Evolutionary conservation across 2,888 invertebrate genomes (phyloP), one percentile per base, ranked within the genome.

Genomic region (Spilarctia lutea): DNA sequence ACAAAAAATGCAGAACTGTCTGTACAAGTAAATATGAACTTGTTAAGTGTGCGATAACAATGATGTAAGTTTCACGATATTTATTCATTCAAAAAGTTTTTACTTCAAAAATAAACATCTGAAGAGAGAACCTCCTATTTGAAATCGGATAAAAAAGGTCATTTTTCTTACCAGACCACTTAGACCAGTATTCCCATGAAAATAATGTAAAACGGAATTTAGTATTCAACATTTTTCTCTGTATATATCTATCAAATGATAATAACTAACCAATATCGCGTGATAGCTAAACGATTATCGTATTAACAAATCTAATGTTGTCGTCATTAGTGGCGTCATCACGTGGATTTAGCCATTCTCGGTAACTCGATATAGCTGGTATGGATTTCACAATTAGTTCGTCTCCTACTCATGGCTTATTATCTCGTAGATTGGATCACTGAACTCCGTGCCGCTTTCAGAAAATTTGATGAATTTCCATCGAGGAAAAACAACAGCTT

Each of bases 301-400:
- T 24, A n/a, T 13, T 13, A 66, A n/a, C 24, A 39, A 66, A 39
- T 66, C 13, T 66, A 68, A 45, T 48, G 45, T 45, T 68, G 45
- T 30, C 11, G 68, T 30, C 30, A 30, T 68, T 68, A 68, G 30
- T 68, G 68, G 30, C 68, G 68, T 20, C 45, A 48, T 45, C 30
- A 30, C 27, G 11, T 20, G 45, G 63, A 63, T 63, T 63, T 48
- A 68, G 11, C 45, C 24, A 2, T 39, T 68, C 68, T 68, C 30
- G 24, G 68, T 48, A 68, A 68, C 68, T 45, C 30, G 68, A 68
- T 68, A 68, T 24, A 45, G 45, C 30, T 18, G 8, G 45, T 27
- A 30, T 67, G 27, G 45, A 45, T 67, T 67, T 45, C 67, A 30
- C 27, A 18, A 30, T 63, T 30, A 63, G 63, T 63, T 18, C 18